Base-by-base conservation (phyloP, 2,113 vertebrate genomes). In the Lagopus muta region DNA sequence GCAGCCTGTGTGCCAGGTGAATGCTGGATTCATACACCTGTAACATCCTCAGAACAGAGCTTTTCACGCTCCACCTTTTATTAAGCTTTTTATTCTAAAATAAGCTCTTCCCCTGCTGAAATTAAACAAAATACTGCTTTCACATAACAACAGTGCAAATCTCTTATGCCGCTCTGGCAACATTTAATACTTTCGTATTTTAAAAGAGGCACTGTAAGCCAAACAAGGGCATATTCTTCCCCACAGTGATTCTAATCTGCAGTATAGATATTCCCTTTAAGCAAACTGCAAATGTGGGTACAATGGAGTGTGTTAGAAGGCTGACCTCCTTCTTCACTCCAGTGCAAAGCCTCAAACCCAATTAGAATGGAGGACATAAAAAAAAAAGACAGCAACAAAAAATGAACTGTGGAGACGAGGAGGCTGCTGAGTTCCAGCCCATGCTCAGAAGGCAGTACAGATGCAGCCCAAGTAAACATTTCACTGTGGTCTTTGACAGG, bases 401-500 rank as follows among this genome's bases (percentile, higher is more conserved):
- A 54, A 32, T 48, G 34, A 81, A 45, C 38, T 48, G 17, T 43
- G 28, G 43, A 32, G 18, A 11, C 42, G 17, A 38, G 28, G 43
- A 32, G 18, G 16, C 5, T 43, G 22, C 32, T 73, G 40, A 6
- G 42, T 36, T 83, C 27, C 65, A 54, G 45, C n/a, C 55, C 12
- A 5, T 0, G 0, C 45, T 27, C 80, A 76, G 27, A 43, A 66
- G 17, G 22, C 15, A 38, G 16, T 5, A 34, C 1, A 57, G 55
- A 54, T 19, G 64, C 15, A 62, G 60, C 24, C 75, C 22, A 8
- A 24, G 42, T 4, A 5, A 61, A 22, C 28, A 17, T 20, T 81
- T 55, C 30, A 34, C 65, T n/a, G 16, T 34, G 38, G 17, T 42
- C 34, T 75, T 19, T n/a, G 52, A n/a, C 22, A 20, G 25, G n/a